phyloP scores from a whole-genome alignment of 2,888 invertebrate genomes.

The Sarcophaga subvicina region DNA sequence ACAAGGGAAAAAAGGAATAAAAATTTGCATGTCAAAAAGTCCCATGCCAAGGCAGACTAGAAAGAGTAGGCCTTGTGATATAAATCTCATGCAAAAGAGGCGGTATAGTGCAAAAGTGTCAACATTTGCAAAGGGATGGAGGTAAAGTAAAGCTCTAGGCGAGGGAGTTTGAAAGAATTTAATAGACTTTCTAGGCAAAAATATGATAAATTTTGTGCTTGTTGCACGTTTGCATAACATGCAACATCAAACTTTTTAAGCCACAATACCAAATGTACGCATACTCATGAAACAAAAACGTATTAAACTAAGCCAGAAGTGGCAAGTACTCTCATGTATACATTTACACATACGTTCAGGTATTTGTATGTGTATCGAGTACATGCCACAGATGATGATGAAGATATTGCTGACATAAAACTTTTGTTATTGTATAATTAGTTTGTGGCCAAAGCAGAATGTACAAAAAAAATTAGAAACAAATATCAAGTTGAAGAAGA shows the following conservation, averaged over 20 bases:
- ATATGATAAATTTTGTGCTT: slow-evolving; percentile 53
- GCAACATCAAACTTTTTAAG: slow-evolving; percentile 18
- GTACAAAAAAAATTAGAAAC: not conserved
- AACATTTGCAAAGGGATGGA: slow-evolving; percentile 29
- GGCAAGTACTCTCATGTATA: not conserved
- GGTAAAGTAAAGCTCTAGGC: too few species aligned
- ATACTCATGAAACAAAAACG: not conserved
- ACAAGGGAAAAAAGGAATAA: not conserved
- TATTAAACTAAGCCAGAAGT: not conserved
- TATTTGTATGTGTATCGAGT: not conserved
- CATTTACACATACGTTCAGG: not conserved
- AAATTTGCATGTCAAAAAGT: not conserved
- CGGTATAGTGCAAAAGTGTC: slow-evolving; percentile 65
- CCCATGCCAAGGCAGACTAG: not conserved
- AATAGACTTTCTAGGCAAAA: slow-evolving; percentile 30
- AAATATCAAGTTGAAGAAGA: not conserved
- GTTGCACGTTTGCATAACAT: slow-evolving; percentile 47
- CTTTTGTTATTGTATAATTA: slow-evolving; percentile 68
- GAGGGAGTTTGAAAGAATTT: not conserved
- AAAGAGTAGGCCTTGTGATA: not conserved
- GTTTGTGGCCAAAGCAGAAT: slow-evolving; percentile 52
- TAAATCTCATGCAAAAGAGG: slow-evolving; percentile 48
- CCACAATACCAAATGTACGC: not conserved
- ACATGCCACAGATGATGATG: not conserved
- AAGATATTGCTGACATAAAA: slow-evolving; percentile 49